Evolutionary conservation across 30 jellyfish, hydroid and myxozoan species (phyloP).

Genomic region (Hydractinia echinata): DNA sequence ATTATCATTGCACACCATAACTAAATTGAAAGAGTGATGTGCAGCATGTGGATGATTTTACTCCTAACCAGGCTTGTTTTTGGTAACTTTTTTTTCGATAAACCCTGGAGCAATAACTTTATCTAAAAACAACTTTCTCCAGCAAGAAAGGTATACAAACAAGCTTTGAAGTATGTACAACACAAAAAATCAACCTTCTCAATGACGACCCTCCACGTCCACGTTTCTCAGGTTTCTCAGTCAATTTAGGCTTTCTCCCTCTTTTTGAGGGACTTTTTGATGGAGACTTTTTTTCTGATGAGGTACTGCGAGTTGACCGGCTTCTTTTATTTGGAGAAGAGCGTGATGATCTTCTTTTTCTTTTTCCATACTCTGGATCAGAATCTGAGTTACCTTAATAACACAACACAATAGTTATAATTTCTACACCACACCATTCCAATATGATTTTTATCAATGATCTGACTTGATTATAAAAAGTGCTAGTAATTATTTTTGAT

Average conservation of each 20-base stretch:
- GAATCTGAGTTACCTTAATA: conserved; percentile 25
- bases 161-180: no score
- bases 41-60: no score
- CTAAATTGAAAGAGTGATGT: no score
- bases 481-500: neutral
- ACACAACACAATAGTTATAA: neutral
- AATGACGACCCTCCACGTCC: neutral
- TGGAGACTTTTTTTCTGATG: neutral
- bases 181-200: no score
- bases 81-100: no score
- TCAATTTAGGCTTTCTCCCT: neutral
- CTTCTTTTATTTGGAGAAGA: conserved; percentile 27
- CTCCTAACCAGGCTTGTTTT: no score
- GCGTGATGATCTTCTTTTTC: conserved; percentile 17
- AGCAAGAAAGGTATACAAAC: no score
- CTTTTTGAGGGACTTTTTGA: neutral
- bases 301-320: conserved; percentile 10
- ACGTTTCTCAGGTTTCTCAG: neutral
- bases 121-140: no score
- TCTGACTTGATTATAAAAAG: neutral
- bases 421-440: neutral
- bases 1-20: no score
- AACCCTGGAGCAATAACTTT: no score
- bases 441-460: neutral
- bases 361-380: conserved; percentile 24